phyloP scores from a whole-genome alignment of 1,140 invertebrate species.

The Choristoneura fumiferana region DNA sequence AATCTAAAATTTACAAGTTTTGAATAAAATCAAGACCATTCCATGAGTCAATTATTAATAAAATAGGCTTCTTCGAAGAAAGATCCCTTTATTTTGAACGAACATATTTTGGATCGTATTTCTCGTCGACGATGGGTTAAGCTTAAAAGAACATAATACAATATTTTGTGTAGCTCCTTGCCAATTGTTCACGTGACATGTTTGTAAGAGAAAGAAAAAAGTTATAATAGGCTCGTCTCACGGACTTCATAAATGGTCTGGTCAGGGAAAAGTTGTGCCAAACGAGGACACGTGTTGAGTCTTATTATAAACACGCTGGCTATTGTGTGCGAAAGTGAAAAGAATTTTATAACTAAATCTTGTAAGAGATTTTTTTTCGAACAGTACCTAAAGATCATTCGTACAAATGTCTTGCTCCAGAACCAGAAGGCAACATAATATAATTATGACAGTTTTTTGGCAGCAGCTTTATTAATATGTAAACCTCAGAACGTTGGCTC shows the following conservation, averaged over 20 bases:
- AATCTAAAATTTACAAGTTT: constrained; percentile 20
- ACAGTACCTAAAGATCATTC: too few relatives aligned
- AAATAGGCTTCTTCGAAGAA: constrained; percentile 40
- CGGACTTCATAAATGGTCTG: constrained; percentile 14
- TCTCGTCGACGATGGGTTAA: constrained; percentile 19
- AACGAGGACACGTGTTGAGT: not conserved
- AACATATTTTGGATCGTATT: constrained; percentile 39
- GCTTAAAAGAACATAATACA: not conserved
- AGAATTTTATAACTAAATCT: too few relatives aligned
- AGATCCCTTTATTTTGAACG: constrained; percentile 36
- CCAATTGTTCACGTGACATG: not conserved
- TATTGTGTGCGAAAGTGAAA: too few relatives aligned
- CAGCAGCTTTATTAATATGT: too few relatives aligned
- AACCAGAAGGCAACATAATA: too few relatives aligned
- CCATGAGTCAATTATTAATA: constrained; percentile 61
- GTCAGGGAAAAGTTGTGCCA: constrained; percentile 5
- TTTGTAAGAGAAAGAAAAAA: constrained; percentile 2
- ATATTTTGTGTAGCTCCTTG: constrained; percentile 12
- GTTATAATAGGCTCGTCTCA: constrained; percentile 21
- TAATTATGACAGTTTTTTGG: too few relatives aligned
- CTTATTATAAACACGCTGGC: too few relatives aligned
- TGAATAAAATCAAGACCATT: constrained; percentile 51
- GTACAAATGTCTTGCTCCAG: too few relatives aligned
- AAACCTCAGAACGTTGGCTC: too few relatives aligned
- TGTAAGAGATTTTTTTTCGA: too few relatives aligned